These are phyloP conservation scores for Rhinella marina DNA, from an alignment of 2,797 vertebrate genomes.

Conservation along the genomic window DNA sequence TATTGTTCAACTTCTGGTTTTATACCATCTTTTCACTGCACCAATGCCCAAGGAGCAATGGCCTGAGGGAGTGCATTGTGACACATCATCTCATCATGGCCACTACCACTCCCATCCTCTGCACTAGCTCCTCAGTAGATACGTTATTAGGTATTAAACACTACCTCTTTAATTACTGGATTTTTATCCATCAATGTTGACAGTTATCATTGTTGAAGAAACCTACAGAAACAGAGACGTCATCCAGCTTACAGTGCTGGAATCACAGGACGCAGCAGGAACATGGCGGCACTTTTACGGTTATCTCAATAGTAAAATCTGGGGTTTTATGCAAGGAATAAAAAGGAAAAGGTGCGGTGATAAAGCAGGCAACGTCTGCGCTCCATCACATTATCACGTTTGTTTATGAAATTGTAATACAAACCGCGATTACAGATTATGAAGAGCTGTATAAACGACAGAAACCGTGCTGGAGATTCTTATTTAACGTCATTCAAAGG, in stretches of 20 bases:
- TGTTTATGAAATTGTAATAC: slow-evolving; percentile 58
- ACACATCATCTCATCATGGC: no score
- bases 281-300: slow-evolving; percentile 25
- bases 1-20: no score
- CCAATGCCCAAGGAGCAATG: no score
- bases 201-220: neutral
- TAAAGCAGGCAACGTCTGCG: slow-evolving; percentile 39
- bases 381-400: slow-evolving; percentile 51
- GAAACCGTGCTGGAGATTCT: slow-evolving; percentile 29
- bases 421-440: slow-evolving; percentile 49
- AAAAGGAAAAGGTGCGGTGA: slow-evolving; percentile 52
- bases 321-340: slow-evolving; percentile 41
- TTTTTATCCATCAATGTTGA: neutral
- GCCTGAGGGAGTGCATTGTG: no score
- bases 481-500: slow-evolving; percentile 41
- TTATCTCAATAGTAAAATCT: slow-evolving; percentile 43
- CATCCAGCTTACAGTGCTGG: neutral
- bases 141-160: no score
- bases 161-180: neutral
- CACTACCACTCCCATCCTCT: no score
- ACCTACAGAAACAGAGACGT: neutral
- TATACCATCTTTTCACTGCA: no score
- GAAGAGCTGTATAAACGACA: slow-evolving; percentile 43
- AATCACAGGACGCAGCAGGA: neutral
- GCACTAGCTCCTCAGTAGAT: no score